Percentiles rank a stretch among this genome's conserved stretches.
Conservation (phyloP, 2,797 vertebrate species). For the Taeniopygia guttata region DNA sequence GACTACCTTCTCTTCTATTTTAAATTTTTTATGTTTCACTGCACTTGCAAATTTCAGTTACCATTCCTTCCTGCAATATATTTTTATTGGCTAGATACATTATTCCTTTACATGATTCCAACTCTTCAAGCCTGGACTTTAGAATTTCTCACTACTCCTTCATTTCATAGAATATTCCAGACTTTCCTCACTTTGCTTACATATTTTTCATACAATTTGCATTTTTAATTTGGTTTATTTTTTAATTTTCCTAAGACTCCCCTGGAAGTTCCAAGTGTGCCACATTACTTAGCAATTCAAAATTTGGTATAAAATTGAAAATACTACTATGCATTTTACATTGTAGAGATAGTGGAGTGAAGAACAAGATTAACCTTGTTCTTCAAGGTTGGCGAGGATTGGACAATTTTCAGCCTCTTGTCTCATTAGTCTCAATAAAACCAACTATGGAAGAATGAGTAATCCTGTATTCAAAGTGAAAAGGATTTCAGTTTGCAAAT, state of each 20-base stretch:
- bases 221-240: constrained; percentile 2
- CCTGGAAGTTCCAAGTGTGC: background rate
- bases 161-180: background rate
- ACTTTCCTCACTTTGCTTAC: background rate
- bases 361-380: background rate
- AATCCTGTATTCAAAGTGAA: background rate
- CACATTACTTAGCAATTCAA: background rate
- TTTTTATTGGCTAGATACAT: background rate
- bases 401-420: background rate
- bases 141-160: background rate
- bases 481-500: background rate
- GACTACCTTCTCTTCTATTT: background rate
- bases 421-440: background rate
- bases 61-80: background rate
- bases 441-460: background rate
- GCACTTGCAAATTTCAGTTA: background rate
- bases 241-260: background rate
- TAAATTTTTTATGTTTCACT: background rate
- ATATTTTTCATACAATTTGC: background rate
- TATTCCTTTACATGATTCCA: background rate
- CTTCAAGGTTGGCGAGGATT: background rate
- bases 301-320: background rate
- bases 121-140: background rate
- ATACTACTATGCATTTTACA: background rate
- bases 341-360: background rate